Evolutionary conservation across 2,888 invertebrate genomes (phyloP).

Genomic region (Chaetogeoica ovagalla): DNA sequence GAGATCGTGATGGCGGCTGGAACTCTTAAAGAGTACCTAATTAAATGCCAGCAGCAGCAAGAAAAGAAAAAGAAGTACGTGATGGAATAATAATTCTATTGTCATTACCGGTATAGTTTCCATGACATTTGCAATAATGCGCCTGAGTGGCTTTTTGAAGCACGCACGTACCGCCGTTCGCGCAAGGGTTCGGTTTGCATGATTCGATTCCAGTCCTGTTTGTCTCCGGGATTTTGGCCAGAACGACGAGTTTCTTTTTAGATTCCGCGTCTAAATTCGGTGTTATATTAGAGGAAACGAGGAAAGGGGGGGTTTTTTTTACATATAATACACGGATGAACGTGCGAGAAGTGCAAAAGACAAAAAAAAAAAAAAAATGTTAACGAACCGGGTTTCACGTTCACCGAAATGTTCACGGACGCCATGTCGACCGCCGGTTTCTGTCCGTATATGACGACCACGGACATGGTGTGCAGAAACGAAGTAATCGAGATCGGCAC

Average conservation of each 20-base stretch:
- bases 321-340: no score
- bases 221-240: constrained; percentile 17
- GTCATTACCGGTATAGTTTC: constrained; percentile 71
- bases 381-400: constrained; percentile 64
- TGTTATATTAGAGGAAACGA: background rate
- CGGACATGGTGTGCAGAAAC: constrained; percentile 68
- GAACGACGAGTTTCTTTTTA: constrained; percentile 29
- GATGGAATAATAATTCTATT: no score
- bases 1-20: no score
- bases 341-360: no score
- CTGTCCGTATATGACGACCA: constrained; percentile 62
- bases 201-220: constrained; percentile 63
- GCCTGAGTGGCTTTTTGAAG: constrained; percentile 62
- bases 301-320: background rate
- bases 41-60: no score
- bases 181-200: constrained; percentile 75
- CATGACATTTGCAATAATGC: constrained; percentile 71
- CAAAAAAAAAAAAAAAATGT: no score
- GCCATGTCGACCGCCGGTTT: constrained; percentile 59
- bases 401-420: constrained; percentile 68
- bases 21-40: no score
- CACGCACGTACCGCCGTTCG: constrained; percentile 71
- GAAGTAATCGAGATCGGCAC: constrained; percentile 66
- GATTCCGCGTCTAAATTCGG: constrained; percentile 7
- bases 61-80: no score